A percentile compares a stretch with the other conserved stretches of the same genome.
phyloP scores from a whole-genome alignment of 2,797 vertebrate species.

The Ctenopoma kingsleyae region DNA sequence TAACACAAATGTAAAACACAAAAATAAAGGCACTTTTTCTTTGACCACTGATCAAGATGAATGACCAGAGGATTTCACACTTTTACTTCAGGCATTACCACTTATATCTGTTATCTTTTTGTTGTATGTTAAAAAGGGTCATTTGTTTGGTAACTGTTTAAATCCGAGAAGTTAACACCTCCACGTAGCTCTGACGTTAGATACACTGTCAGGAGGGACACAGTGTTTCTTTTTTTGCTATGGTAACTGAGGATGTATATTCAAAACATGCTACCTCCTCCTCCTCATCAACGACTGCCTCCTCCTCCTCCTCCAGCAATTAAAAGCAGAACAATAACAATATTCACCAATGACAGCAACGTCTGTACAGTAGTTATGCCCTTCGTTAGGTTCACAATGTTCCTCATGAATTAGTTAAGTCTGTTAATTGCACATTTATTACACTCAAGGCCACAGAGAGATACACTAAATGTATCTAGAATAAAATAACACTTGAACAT shows the following conservation, averaged over 20 bases:
- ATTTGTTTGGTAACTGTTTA: slow-evolving; percentile 74
- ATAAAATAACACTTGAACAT: slow-evolving; percentile 59
- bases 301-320: slow-evolving; percentile 67
- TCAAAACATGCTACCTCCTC: slow-evolving; percentile 75
- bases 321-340: slow-evolving; percentile 85
- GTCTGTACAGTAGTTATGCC: slow-evolving; percentile 81
- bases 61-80: slow-evolving; percentile 51
- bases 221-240: slow-evolving; percentile 77
- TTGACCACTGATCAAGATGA: slow-evolving; percentile 61
- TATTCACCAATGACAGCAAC: slow-evolving; percentile 75
- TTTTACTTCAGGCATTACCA: slow-evolving; percentile 44
- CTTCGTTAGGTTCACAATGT: slow-evolving; percentile 81
- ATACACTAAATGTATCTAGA: slow-evolving; percentile 71
- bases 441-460: slow-evolving; percentile 75
- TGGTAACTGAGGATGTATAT: slow-evolving; percentile 82
- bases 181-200: slow-evolving; percentile 74
- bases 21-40: slow-evolving; percentile 52
- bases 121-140: slow-evolving; percentile 63
- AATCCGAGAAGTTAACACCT: slow-evolving; percentile 78
- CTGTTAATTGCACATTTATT: slow-evolving; percentile 84
- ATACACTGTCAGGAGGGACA: slow-evolving; percentile 74
- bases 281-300: slow-evolving; percentile 28
- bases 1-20: too few relatives aligned
- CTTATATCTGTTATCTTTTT: slow-evolving; percentile 60
- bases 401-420: slow-evolving; percentile 86